Base-by-base conservation (phyloP, 2,113 vertebrate species). In the Dolichotis patagonum region DNA sequence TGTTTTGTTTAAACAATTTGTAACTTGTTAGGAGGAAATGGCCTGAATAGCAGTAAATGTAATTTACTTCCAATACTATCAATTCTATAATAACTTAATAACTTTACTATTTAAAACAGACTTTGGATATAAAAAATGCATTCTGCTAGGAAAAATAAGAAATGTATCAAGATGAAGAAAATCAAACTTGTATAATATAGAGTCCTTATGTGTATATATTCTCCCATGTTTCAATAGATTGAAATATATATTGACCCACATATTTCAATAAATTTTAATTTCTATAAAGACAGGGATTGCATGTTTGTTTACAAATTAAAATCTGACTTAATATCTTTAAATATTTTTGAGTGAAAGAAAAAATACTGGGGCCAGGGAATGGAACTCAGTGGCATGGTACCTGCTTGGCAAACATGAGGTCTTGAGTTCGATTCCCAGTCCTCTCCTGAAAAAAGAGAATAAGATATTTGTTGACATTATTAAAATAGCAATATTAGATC, bases 111-210 rank as follows among this genome's bases (percentile, higher is more conserved):
- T 80, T 52, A 32, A 80, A 80, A 38, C 9, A 52, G 22, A 35
- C 28, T 49, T 78, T 19, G 28, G 6, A 30, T 52, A 52, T 19
- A 7, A 54, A n/a, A n/a, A 7, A 77, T 28, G n/a, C 80, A 85
- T 32, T 35, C 28, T 80, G 22, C 71, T 71, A 93, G 77, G 14
- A 88, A 95, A 73, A 92, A 69, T 32, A 85, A 80, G 85, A 82
- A 80, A 85, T 13, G 0, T 7, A 20, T n/a, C 11, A 86, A 85
- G 35, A 85, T 54, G 35, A 60, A 52, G 46, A 92, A 78, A 93
- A 62, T 81, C 71, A 73, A 62, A 62, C 12, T 38, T 14, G 2
- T 7, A 0, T 52, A 24, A 73, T 46, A 13, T 46, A 32, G 17
- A 12, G 19, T 65, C 30, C 24, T 77, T 1, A 52, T 19, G 16